phyloP scores from a whole-genome alignment of 2,113 vertebrate genomes.

The Dipodomys stephensi region DNA sequence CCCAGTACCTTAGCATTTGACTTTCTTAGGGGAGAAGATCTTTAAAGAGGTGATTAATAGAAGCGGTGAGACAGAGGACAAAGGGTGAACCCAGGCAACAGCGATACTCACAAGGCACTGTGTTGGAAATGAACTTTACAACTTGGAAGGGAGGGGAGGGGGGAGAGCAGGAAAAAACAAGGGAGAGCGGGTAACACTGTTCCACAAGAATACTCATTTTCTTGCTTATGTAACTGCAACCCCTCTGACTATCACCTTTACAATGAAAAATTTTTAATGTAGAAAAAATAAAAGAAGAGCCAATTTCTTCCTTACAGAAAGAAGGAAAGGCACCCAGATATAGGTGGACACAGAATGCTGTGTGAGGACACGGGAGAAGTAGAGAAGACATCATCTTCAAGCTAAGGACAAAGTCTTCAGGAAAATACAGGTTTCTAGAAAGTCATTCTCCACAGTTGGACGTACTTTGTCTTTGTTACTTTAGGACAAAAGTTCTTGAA shows the following conservation, averaged over 20 bases:
- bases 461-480: not conserved
- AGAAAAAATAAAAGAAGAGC: too few relatives aligned
- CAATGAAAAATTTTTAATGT: too few relatives aligned
- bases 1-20: not conserved
- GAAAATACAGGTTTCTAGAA: not conserved
- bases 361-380: not conserved
- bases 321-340: not conserved
- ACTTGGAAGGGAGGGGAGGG: too few relatives aligned
- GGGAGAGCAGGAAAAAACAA: too few relatives aligned
- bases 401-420: not conserved
- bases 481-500: not conserved
- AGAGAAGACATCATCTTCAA: not conserved
- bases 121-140: too few relatives aligned
- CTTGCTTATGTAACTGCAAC: too few relatives aligned
- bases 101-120: too few relatives aligned
- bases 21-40: not conserved
- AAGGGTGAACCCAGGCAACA: too few relatives aligned
- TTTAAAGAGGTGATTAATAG: not conserved
- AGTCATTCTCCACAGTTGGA: not conserved
- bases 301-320: not conserved
- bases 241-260: too few relatives aligned
- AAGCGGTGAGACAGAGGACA: too few relatives aligned
- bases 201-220: too few relatives aligned
- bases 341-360: not conserved
- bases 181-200: too few relatives aligned